These are phyloP conservation scores for Morone chrysops DNA, from an alignment of 2,113 vertebrate genomes.

Conservation along the genomic window DNA sequence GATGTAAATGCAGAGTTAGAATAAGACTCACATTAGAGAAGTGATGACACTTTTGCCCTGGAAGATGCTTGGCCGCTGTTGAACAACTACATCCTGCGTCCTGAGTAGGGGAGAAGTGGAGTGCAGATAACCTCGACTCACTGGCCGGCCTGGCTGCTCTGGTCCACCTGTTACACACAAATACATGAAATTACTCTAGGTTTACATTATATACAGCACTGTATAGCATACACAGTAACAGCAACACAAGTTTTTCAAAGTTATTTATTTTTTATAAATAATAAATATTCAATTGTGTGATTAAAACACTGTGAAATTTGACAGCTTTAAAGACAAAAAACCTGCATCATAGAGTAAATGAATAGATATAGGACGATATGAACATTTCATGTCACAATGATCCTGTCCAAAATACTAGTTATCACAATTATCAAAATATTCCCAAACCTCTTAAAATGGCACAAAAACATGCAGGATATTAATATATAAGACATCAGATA, in stretches of 20 bases:
- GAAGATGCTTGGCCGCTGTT: conserved; percentile 97
- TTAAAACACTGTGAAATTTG: background rate
- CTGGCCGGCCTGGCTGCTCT: conserved; percentile 91
- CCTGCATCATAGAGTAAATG: background rate
- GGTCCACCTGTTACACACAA: conserved; percentile 52
- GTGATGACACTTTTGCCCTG: conserved; percentile 98
- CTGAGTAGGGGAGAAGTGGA: conserved; percentile 93
- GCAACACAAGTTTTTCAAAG: background rate
- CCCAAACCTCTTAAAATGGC: no score
- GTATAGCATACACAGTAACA: background rate
- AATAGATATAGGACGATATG: background rate
- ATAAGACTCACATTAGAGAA: conserved; percentile 89
- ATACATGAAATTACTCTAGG: background rate
- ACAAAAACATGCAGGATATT: no score
- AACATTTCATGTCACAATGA: no score
- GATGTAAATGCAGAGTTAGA: background rate
- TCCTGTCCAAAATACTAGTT: no score
- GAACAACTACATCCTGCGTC: conserved; percentile 91
- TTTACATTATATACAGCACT: background rate
- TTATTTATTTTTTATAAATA: background rate
- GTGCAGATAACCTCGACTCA: conserved; percentile 92
- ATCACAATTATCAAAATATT: no score
- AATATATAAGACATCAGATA: no score
- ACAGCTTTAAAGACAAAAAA: background rate
- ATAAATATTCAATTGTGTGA: background rate